A percentile compares a stretch with the other conserved stretches of the same genome.
Evolutionary conservation across 2,797 vertebrate species (phyloP).

Genomic region (Lacerta agilis): DNA sequence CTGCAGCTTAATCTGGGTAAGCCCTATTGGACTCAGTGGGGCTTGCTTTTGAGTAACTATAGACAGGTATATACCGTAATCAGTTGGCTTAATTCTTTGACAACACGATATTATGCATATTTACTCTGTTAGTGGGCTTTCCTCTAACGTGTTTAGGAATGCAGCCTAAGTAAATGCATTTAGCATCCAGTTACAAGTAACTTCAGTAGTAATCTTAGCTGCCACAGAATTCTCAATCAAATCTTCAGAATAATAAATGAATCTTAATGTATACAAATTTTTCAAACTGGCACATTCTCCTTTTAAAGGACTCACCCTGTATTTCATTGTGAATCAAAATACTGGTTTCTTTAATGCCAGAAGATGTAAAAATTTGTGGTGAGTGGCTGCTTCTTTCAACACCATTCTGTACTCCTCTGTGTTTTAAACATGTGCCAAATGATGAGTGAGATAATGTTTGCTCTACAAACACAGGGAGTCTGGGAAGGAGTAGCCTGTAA

Average conservation of each 20-base stretch:
- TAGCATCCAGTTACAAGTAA: not conserved
- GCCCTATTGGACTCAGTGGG: not conserved
- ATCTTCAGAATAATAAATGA: not conserved
- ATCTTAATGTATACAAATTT: not conserved
- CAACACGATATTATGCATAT: not conserved
- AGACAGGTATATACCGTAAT: not conserved
- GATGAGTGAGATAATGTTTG: not conserved
- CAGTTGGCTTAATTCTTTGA: not conserved
- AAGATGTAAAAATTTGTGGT: not conserved
- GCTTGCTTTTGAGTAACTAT: not conserved
- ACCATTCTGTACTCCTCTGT: not conserved
- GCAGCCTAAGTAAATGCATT: not conserved
- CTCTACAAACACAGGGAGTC: not conserved
- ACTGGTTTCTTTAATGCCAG: not conserved
- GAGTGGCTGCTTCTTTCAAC: fast-evolving
- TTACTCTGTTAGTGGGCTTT: not conserved
- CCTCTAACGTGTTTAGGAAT: not conserved
- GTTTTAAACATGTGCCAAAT: not conserved
- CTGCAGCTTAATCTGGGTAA: not conserved
- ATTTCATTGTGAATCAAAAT: not conserved
- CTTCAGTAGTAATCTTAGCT: not conserved
- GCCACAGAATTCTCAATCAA: not conserved
- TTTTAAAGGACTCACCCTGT: not conserved
- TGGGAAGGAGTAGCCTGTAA: not conserved
- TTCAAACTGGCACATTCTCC: not conserved